A percentile compares a stretch with the other conserved stretches of the same genome.
Evolutionary conservation across 1,140 invertebrate genomes (phyloP).

Genomic region (Araneus ventricosus): DNA sequence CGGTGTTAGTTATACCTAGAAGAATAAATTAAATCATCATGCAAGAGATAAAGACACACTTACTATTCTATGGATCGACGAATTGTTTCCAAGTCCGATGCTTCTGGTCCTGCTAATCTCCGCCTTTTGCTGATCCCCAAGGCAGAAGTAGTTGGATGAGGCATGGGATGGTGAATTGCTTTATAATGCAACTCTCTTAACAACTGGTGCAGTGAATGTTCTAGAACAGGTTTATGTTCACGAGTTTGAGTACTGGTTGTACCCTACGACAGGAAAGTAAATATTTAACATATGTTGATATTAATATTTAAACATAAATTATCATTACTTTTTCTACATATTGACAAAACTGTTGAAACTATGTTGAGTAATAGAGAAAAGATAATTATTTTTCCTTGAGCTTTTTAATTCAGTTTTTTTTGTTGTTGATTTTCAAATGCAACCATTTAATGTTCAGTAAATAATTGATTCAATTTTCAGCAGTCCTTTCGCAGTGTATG

Average conservation of each 20-base stretch:
- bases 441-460: too few relatives aligned
- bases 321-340: too few relatives aligned
- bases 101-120: conserved; percentile 93
- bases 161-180: conserved; percentile 95
- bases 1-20: too few relatives aligned
- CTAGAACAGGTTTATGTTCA: conserved; percentile 96
- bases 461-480: too few relatives aligned
- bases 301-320: too few relatives aligned
- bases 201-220: conserved; percentile 97
- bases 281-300: too few relatives aligned
- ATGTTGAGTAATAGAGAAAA: too few relatives aligned
- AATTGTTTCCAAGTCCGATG: conserved; percentile 91
- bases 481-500: too few relatives aligned
- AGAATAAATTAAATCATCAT: neutral
- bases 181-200: conserved; percentile 94
- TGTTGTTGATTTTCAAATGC: too few relatives aligned
- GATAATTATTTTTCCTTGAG: too few relatives aligned
- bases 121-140: conserved; percentile 93
- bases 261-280: neutral
- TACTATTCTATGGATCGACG: conserved; percentile 91
- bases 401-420: too few relatives aligned
- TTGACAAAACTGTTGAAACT: too few relatives aligned
- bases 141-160: conserved; percentile 95
- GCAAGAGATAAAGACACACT: neutral
- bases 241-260: conserved; percentile 80